Conservation (phyloP, 2,113 vertebrate species). For the Nerophis ophidion region DNA sequence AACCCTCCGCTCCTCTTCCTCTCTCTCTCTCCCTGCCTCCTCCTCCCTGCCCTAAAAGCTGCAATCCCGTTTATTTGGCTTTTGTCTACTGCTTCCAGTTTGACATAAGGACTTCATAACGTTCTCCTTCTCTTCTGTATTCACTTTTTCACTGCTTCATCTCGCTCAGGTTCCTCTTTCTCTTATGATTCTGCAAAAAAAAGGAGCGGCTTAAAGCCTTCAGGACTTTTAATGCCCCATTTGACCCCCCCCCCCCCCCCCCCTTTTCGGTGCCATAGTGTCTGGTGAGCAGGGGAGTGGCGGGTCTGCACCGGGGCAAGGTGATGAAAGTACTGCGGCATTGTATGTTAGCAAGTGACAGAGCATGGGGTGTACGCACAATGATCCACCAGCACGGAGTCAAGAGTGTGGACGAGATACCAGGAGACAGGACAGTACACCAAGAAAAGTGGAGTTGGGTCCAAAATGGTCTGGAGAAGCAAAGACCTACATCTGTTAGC, state of each 20-base stretch:
- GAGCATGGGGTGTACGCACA: too few species aligned
- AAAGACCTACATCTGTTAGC: too few species aligned
- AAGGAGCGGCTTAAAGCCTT: constrained; percentile 65
- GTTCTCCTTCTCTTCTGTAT: constrained; percentile 1
- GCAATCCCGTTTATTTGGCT: not conserved
- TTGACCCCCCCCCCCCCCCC: constrained; percentile 58
- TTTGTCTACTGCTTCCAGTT: not conserved
- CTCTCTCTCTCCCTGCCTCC: constrained; percentile 9
- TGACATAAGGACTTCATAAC: not conserved
- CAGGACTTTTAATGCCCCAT: constrained; percentile 71
- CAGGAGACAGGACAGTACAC: too few species aligned
- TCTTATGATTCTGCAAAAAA: constrained; percentile 67
- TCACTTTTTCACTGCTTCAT: constrained; percentile 56
- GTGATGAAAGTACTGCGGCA: constrained; percentile 21
- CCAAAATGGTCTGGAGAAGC: too few species aligned
- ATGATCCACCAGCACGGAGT: too few species aligned
- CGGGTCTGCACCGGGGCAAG: constrained; percentile 1
- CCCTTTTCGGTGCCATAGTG: constrained; percentile 21
- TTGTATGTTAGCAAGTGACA: not conserved
- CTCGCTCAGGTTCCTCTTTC: constrained; percentile 18
- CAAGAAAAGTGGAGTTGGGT: too few species aligned
- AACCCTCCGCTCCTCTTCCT: constrained; percentile 9
- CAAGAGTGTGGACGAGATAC: too few species aligned
- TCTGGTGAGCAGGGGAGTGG: constrained; percentile 26
- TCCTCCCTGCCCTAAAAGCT: not conserved